Evolutionary conservation across 2,888 invertebrate species (phyloP).

Genomic region (Lycaena phlaeas): DNA sequence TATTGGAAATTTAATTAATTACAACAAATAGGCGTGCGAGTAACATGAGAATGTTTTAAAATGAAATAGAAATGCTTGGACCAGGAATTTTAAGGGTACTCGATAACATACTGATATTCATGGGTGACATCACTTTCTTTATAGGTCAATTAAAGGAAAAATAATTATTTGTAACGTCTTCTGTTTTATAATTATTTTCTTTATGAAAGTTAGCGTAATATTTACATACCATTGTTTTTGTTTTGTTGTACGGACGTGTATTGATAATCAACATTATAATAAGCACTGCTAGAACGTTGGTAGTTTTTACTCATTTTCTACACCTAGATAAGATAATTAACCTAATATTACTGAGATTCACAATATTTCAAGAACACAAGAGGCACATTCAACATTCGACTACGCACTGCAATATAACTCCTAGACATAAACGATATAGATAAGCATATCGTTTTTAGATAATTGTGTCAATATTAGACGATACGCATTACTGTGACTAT

Average conservation of each 20-base stretch:
- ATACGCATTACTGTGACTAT: neutral
- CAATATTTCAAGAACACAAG: neutral
- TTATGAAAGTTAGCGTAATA: too few relatives aligned
- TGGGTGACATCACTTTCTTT: too few relatives aligned
- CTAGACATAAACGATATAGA: conserved; percentile 14
- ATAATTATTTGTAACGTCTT: too few relatives aligned
- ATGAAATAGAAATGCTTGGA: too few relatives aligned
- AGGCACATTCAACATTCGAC: neutral
- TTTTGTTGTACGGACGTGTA: conserved; percentile 46
- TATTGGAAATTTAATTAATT: too few relatives aligned
- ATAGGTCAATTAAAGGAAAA: too few relatives aligned
- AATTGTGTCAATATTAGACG: conserved; percentile 8
- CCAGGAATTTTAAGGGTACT: too few relatives aligned
- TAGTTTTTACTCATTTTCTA: conserved; percentile 34
- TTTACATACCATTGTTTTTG: conserved; percentile 51
- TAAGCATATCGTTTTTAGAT: conserved; percentile 15
- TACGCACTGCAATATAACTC: neutral
- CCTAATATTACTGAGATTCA: neutral
- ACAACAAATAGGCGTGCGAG: too few relatives aligned
- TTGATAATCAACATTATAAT: conserved; percentile 52
- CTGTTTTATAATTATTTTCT: too few relatives aligned
- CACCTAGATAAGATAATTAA: neutral
- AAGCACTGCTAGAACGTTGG: conserved; percentile 38
- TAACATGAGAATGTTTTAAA: too few relatives aligned
- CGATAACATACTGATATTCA: too few relatives aligned